Percentiles rank a stretch among this genome's conserved stretches.
Evolutionary conservation across 2,113 vertebrate genomes (phyloP).

Genomic region (Myocastor coypus): DNA sequence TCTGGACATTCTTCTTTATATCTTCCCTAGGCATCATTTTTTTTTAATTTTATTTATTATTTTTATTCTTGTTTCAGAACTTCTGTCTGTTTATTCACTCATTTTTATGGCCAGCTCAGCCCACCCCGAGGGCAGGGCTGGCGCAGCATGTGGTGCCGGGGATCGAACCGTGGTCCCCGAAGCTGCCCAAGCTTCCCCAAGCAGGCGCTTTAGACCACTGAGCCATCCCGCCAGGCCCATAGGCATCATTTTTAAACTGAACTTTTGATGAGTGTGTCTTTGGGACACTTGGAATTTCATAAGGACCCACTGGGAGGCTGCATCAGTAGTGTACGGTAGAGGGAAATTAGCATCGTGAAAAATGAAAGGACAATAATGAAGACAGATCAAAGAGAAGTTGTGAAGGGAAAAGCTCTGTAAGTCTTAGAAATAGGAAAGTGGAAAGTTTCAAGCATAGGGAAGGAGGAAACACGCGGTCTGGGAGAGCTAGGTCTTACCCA

Average conservation of each 20-base stretch:
- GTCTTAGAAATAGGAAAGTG: neutral
- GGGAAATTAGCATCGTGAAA: neutral
- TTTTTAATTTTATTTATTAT: too few relatives aligned
- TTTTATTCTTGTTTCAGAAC: too few relatives aligned
- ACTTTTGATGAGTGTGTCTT: neutral
- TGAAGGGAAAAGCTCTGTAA: neutral
- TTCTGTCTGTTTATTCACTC: too few relatives aligned
- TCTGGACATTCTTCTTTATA: neutral
- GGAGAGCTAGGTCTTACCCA: neutral
- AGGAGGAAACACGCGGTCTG: neutral
- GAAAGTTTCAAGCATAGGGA: neutral
- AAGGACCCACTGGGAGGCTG: neutral
- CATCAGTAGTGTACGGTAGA: neutral
- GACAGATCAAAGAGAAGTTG: neutral
- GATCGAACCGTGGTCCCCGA: too few relatives aligned
- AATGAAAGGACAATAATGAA: neutral
- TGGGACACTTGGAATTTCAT: neutral
- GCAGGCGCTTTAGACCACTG: too few relatives aligned
- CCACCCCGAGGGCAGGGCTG: too few relatives aligned
- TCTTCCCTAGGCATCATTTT: too few relatives aligned
- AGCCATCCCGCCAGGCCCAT: too few relatives aligned
- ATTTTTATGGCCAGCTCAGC: too few relatives aligned
- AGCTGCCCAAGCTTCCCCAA: too few relatives aligned
- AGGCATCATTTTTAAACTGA: neutral
- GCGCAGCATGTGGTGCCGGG: too few relatives aligned